phyloP scores from a whole-genome alignment of 2,113 vertebrate species.

The Crotalus tigris region DNA sequence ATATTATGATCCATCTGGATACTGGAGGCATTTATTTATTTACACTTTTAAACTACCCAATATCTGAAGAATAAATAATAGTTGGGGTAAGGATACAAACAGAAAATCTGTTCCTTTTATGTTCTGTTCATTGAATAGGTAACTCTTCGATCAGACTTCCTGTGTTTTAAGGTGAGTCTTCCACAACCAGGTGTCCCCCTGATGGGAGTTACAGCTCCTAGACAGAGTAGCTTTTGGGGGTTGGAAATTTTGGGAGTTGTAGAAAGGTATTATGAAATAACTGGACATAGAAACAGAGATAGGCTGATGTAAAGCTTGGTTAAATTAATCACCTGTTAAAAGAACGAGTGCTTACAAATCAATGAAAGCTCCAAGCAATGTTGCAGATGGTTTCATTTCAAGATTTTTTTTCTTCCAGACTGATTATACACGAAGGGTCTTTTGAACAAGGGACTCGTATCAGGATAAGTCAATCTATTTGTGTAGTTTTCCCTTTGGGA shows the following conservation, averaged over 20 bases:
- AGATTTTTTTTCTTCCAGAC: background rate
- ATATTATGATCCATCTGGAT: background rate
- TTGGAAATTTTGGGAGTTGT: background rate
- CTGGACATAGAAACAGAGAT: background rate
- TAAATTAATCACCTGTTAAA: background rate
- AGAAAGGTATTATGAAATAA: background rate
- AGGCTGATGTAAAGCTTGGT: background rate
- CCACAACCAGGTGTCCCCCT: background rate
- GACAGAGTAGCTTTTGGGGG: background rate
- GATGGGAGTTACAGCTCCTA: background rate
- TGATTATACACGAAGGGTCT: background rate
- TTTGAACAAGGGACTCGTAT: background rate
- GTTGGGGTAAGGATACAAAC: background rate
- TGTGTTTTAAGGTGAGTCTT: background rate
- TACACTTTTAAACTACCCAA: background rate
- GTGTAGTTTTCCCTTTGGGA: background rate
- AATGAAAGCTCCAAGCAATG: background rate
- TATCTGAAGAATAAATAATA: background rate
- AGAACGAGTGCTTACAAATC: background rate
- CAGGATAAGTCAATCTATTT: background rate
- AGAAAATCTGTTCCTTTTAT: background rate
- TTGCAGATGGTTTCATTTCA: background rate
- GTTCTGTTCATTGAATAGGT: background rate
- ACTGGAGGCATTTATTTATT: background rate
- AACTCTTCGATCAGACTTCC: background rate